phyloP scores from a whole-genome alignment of 2,888 invertebrate genomes.

The Drosophila crucigera region DNA sequence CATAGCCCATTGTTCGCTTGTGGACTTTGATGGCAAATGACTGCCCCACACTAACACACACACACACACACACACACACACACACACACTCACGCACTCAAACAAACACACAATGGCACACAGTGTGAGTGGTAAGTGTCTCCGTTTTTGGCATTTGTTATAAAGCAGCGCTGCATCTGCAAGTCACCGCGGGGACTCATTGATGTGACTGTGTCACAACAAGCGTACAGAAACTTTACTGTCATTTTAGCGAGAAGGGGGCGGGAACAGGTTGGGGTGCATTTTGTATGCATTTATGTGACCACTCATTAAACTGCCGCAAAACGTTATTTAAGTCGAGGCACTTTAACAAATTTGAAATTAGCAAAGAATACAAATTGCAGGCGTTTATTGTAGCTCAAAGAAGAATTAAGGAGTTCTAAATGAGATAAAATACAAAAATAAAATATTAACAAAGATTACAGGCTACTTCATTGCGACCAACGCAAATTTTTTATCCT shows the following conservation, averaged over 20 bases:
- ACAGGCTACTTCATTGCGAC: background rate
- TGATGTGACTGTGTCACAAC: constrained; percentile 70
- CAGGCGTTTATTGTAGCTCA: background rate
- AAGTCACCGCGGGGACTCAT: constrained; percentile 68
- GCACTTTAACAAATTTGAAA: constrained; percentile 14
- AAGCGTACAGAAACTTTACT: constrained; percentile 52
- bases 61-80: constrained; percentile 14
- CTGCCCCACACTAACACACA: constrained; percentile 39
- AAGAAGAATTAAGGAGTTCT: background rate
- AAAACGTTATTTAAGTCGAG: constrained; percentile 9
- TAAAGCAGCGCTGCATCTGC: constrained; percentile 57
- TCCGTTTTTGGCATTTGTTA: constrained; percentile 73
- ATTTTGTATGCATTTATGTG: constrained; percentile 52
- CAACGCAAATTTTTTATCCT: background rate
- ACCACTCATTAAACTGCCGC: constrained; percentile 25
- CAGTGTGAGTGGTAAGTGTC: constrained; percentile 10
- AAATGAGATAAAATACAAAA: background rate
- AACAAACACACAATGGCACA: constrained; percentile 12
- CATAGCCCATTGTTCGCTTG: constrained; percentile 72
- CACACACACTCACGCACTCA: constrained; percentile 9
- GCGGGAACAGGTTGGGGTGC: constrained; percentile 28
- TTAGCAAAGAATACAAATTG: background rate
- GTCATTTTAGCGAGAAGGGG: constrained; percentile 26
- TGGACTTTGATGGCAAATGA: constrained; percentile 73
- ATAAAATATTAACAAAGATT: background rate